Evolutionary conservation across 2,888 invertebrate species (phyloP).

Genomic region (Nemotelus pantherinus): DNA sequence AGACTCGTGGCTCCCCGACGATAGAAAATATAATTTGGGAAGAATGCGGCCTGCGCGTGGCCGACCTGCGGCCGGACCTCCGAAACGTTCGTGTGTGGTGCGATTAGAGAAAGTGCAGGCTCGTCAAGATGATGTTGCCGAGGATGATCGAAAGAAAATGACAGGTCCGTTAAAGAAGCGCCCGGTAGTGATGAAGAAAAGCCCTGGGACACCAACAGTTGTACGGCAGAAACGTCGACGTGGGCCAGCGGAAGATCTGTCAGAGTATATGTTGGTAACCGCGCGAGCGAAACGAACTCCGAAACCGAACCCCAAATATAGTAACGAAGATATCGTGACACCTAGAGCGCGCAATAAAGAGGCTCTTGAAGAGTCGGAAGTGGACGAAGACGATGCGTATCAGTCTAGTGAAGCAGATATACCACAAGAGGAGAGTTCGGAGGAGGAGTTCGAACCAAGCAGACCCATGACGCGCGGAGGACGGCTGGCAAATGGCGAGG

Average conservation of each 20-base stretch:
- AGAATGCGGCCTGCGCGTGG: conserved; percentile 46
- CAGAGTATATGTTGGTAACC: conserved; percentile 46
- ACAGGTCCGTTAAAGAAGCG: conserved; percentile 52
- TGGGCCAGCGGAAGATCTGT: conserved; percentile 43
- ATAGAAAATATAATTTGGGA: neutral
- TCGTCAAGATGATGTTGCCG: conserved; percentile 36
- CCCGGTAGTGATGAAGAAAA: conserved; percentile 46
- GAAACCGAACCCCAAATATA: conserved; percentile 64
- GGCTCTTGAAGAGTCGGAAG: conserved; percentile 5
- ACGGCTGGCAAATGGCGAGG: conserved; percentile 17
- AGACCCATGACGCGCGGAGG: conserved; percentile 24
- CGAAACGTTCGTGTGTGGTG: conserved; percentile 61
- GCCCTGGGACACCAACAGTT: conserved; percentile 4
- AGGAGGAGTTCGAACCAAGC: conserved; percentile 48
- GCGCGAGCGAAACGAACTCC: conserved; percentile 61
- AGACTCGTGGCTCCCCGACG: neutral
- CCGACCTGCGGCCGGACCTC: conserved; percentile 29
- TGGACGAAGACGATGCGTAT: conserved; percentile 47
- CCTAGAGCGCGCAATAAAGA: conserved; percentile 13
- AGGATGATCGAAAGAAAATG: conserved; percentile 48
- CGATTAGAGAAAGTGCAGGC: conserved; percentile 58
- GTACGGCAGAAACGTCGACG: conserved; percentile 16
- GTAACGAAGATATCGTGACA: conserved; percentile 62
- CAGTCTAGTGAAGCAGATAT: conserved; percentile 53
- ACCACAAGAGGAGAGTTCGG: conserved; percentile 54